Base-by-base conservation (phyloP, 2,888 invertebrate genomes). In the Alcis repandata region DNA sequence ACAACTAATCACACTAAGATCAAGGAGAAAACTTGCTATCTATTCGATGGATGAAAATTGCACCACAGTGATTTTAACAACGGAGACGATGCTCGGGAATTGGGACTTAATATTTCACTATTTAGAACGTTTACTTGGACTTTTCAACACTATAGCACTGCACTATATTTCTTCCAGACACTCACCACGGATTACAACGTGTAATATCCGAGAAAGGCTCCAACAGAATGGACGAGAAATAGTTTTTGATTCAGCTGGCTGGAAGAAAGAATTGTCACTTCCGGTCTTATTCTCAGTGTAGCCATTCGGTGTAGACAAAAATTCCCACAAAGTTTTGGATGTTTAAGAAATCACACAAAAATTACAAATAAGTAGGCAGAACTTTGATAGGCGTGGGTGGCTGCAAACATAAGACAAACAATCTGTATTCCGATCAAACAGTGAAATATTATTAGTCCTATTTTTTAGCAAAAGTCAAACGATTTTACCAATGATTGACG, bases 211-310 rank as follows among this genome's bases (percentile, higher is more conserved):
- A 95, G 92, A 95, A 92, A 94, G 95, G 94, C 95, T 94, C 94
- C 94, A 94, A 95, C 94, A 95, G 95, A 95, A 95, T 95, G 95
- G 92, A 93, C 94, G 95, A 95, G 95, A 87, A 91, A 91, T 88
- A 82, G 85, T 86, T 88, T 89, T 89, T 89, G 85, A 83, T 89
- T 86, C 85, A 85, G 83, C 86, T 91, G 89, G 83, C 84, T 90
- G 83, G 84, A 87, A 84, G 83, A 79, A 64, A 80, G 82, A 77
- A 80, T 82, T 84, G 83, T 87, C 87, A 90, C 85, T 89, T 93
- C 92, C 92, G 91, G 84, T 76, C 19, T 41, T 59, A 19, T 57
- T 66, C 38, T 52, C 20, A 73, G 84, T 85, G 87, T 89, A 77
- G 83, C 82, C 69, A 75, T 56, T 1, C 8, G 0, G 9, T 20